A percentile compares a stretch with the other conserved stretches of the same genome.
These are phyloP conservation scores for Montipora sp. DNA, from an alignment of 64 coral and sea anemone genomes.

Conservation along the genomic window DNA sequence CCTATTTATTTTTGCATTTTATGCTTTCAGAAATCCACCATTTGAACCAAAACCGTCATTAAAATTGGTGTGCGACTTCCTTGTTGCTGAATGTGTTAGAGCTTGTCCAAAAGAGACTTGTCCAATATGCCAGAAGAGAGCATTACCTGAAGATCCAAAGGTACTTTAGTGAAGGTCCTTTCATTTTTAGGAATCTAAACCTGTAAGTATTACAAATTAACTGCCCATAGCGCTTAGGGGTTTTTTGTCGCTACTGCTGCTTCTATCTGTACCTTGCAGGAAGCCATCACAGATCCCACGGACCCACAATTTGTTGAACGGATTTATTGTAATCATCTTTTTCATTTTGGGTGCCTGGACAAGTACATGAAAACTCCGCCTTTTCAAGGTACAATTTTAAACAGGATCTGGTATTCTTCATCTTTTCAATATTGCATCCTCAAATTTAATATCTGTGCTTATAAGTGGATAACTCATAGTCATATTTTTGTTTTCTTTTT, in stretches of 20 bases:
- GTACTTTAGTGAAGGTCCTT: slow-evolving; percentile 19
- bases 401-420: background rate
- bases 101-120: slow-evolving; percentile 77
- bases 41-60: slow-evolving; percentile 98
- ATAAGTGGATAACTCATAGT: too few relatives aligned
- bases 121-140: slow-evolving; percentile 72
- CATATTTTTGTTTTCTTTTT: background rate
- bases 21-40: slow-evolving; percentile 72
- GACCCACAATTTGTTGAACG: slow-evolving; percentile 85
- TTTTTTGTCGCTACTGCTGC: too few relatives aligned
- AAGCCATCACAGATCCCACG: slow-evolving; percentile 63
- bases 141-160: slow-evolving; percentile 84
- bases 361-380: slow-evolving; percentile 98
- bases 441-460: too few relatives aligned
- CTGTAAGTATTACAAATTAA: too few relatives aligned
- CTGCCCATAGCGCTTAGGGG: too few relatives aligned
- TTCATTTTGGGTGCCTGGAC: slow-evolving; percentile 92
- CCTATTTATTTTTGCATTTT: background rate
- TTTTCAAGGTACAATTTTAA: slow-evolving; percentile 76
- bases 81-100: slow-evolving; percentile 84
- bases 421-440: background rate
- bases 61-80: slow-evolving; percentile 83
- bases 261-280: slow-evolving; percentile 43
- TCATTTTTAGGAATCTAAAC: too few relatives aligned
- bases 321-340: slow-evolving; percentile 92